phyloP scores from a whole-genome alignment of 2,888 invertebrate species.

The Diogma glabrata region DNA sequence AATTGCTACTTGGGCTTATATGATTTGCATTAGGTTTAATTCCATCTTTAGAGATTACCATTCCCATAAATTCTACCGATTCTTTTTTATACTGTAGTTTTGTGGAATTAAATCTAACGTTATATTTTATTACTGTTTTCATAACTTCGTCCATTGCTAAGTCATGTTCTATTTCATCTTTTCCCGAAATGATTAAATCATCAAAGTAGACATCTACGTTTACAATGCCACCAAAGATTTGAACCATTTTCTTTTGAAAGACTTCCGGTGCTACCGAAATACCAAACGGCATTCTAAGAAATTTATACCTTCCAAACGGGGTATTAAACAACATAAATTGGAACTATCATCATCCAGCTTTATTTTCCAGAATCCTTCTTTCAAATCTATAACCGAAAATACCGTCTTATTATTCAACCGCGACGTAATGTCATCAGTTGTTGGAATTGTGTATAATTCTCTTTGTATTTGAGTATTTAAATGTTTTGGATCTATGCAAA shows the following conservation, averaged over 20 bases:
- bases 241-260: slow-evolving; percentile 14
- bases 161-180: neutral
- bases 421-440: slow-evolving; percentile 20
- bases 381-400: slow-evolving; percentile 17
- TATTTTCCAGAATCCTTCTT: slow-evolving; percentile 19
- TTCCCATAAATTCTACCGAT: too few relatives aligned
- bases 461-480: slow-evolving; percentile 22
- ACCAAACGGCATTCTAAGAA: slow-evolving; percentile 15
- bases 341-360: slow-evolving; percentile 13
- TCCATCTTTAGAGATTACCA: too few relatives aligned
- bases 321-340: slow-evolving; percentile 20
- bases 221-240: neutral
- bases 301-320: slow-evolving; percentile 17
- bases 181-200: neutral
- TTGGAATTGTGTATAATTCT: slow-evolving; percentile 23
- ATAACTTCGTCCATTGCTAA: neutral
- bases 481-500: slow-evolving; percentile 21
- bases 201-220: neutral
- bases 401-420: slow-evolving; percentile 14
- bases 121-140: too few relatives aligned
- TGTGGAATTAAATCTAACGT: too few relatives aligned
- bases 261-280: slow-evolving; percentile 14
- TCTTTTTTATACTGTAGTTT: too few relatives aligned
- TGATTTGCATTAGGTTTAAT: too few relatives aligned
- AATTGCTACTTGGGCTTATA: too few relatives aligned